Percentiles rank a stretch among this genome's conserved stretches.
phyloP scores from a whole-genome alignment of 2,888 invertebrate genomes.

The Drepana falcataria region DNA sequence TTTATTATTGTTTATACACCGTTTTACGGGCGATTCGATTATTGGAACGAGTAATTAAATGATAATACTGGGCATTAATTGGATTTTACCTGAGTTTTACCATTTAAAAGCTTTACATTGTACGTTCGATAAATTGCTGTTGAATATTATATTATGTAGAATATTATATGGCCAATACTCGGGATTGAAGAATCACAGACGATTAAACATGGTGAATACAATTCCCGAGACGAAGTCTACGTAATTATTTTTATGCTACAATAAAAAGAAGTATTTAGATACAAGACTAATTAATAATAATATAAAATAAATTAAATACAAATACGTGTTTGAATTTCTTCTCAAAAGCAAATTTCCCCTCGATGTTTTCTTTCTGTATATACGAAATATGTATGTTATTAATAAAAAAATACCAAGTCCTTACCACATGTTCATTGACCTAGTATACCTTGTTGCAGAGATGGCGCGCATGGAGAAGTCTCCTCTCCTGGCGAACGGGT shows the following conservation, averaged over 20 bases:
- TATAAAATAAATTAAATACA: too few relatives aligned
- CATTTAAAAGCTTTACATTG: slow-evolving; percentile 41
- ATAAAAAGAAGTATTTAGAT: too few relatives aligned
- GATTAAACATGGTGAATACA: too few relatives aligned
- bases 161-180: background rate
- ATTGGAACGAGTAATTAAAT: slow-evolving; percentile 77
- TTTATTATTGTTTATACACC: slow-evolving; percentile 78
- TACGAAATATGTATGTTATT: too few relatives aligned
- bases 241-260: too few relatives aligned
- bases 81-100: slow-evolving; percentile 68
- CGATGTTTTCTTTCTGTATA: too few relatives aligned
- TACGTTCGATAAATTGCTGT: slow-evolving; percentile 24
- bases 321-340: too few relatives aligned
- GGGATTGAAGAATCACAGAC: too few relatives aligned
- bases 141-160: slow-evolving; percentile 5
- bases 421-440: background rate
- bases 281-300: too few relatives aligned
- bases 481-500: slow-evolving; percentile 93
- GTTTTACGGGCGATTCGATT: slow-evolving; percentile 76
- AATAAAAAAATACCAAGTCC: background rate
- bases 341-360: too few relatives aligned
- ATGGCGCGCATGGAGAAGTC: slow-evolving; percentile 94
- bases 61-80: slow-evolving; percentile 76
- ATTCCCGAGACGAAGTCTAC: too few relatives aligned
- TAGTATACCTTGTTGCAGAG: slow-evolving; percentile 76